A percentile compares a stretch with the other conserved stretches of the same genome.
phyloP scores from a whole-genome alignment of 2,888 invertebrate genomes.

The Volucella bombylans region DNA sequence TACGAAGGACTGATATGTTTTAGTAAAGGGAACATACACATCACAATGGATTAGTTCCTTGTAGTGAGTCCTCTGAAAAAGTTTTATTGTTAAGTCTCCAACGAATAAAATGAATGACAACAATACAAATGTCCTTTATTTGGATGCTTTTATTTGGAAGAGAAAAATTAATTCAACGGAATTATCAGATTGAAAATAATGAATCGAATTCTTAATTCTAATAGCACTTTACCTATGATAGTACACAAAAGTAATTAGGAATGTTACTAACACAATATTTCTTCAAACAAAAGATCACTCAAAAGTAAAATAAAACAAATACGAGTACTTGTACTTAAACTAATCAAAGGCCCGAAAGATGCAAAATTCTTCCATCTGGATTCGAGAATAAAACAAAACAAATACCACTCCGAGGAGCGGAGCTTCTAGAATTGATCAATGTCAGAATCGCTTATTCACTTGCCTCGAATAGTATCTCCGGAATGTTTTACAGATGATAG shows the following conservation, averaged over 20 bases:
- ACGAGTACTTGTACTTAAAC: slow-evolving; percentile 7
- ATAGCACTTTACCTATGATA: not conserved
- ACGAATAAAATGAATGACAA: no score
- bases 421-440: slow-evolving; percentile 44
- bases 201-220: no score
- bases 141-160: no score
- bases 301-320: not conserved
- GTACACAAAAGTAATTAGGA: not conserved
- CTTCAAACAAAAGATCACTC: not conserved
- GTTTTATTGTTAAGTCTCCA: no score
- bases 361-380: not conserved
- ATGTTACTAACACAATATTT: slow-evolving; percentile 4
- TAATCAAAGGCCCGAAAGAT: not conserved
- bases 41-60: no score
- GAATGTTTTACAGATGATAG: slow-evolving; percentile 18
- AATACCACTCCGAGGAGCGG: not conserved
- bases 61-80: no score
- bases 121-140: no score
- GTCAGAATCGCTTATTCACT: slow-evolving; percentile 28
- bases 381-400: slow-evolving; percentile 1
- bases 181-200: no score
- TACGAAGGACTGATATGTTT: no score
- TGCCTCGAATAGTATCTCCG: slow-evolving; percentile 11
- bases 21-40: no score
- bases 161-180: no score